Base-by-base conservation (phyloP, 30 jellyfish, hydroid and myxozoan species). In the Aurelia sp. region DNA sequence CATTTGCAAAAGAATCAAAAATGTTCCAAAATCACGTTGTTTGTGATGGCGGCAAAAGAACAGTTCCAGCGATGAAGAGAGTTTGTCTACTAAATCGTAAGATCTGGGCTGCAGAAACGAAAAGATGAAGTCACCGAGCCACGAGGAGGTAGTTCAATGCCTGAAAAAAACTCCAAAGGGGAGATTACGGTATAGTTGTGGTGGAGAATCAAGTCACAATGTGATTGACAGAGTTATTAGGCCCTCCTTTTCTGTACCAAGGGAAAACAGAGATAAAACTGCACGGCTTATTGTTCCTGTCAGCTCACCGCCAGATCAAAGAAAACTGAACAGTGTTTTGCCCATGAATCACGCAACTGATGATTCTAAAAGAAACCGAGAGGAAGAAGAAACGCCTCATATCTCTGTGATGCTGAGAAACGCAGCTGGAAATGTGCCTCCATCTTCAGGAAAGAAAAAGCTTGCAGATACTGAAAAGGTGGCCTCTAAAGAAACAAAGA, bases 111-210 rank as follows among this genome's bases (percentile, higher is more conserved):
- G 55, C 51, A 44, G 10, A 44, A 44, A 9, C 3, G 55, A 16
- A 44, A 44, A 57, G 20, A 68, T 22, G 71, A 53, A 70, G 71
- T 71, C 85, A 20, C 79, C 92, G 62, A 75, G 51, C 35, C 60
- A 48, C n/a, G 73, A 72, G 4, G 78, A 66, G 11, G 95, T 86
- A 9, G 89, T 86, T 13, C 30, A 62, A 22, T 68, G 88, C 76
- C 73, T 86, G 60, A 86, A 86, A 65, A 76, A 53, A 16, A 86
- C 95, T 22, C 37, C 89, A 6, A 86, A 86, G 41, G 95, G 95
- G 1, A 76, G 62, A 62, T 66, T 86, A 35, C 35, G 63, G 30
- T 86, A 86, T 52, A 44, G 55, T 60, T 76, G 89, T 8, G n/a
- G 20, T 20, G 19, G 19, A 33, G 20, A 44, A 44, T 44, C 30